Base-by-base conservation (phyloP, 2,888 invertebrate species). In the Lycaena phlaeas region DNA sequence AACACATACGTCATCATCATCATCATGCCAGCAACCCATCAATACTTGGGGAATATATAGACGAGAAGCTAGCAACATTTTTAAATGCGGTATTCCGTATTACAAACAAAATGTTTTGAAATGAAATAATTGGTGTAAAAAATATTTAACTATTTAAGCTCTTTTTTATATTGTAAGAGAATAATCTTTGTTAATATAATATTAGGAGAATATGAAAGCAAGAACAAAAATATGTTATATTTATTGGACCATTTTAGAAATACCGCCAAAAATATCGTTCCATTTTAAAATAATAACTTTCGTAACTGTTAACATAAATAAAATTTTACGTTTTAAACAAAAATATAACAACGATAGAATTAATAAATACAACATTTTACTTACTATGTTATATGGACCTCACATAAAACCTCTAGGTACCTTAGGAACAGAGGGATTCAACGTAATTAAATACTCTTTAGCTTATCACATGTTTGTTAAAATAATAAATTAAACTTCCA, bases 371-470 rank as follows among this genome's bases (percentile, higher is more conserved):
- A 31, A 31, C 31, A 18, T 22, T 11, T 34, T 30, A 30, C n/a
- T 30, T 17, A 22, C 18, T 18, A 34, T 34, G 34, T 34, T 34
- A 34, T 34, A 9, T 34, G 34, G 34, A 34, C 34, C 34, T 9
- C 34, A 34, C 34, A 34, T 18, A 34, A 17, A 31, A 34, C 22
- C 34, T 34, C 34, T 34, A 34, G 22, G 34, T 34, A 34, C 34
- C 34, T 22, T 34, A 34, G 34, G 34, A 31, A 34, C 34, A 34
- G 12, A 34, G 34, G 34, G 34, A 22, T 18, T 34, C 18, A 34
- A 34, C 12, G 9, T 18, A n/a, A n/a, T n/a, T n/a, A n/a, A n/a
- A n/a, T 15, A 7, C 12, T 11, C 12, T 22, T n/a, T 10, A 9
- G 12, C 12, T 18, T 34, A 34, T 34, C 22, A 22, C 22, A 15